Base-by-base conservation (phyloP, 2,888 invertebrate genomes). In the Marasmarcha lunaedactyla region DNA sequence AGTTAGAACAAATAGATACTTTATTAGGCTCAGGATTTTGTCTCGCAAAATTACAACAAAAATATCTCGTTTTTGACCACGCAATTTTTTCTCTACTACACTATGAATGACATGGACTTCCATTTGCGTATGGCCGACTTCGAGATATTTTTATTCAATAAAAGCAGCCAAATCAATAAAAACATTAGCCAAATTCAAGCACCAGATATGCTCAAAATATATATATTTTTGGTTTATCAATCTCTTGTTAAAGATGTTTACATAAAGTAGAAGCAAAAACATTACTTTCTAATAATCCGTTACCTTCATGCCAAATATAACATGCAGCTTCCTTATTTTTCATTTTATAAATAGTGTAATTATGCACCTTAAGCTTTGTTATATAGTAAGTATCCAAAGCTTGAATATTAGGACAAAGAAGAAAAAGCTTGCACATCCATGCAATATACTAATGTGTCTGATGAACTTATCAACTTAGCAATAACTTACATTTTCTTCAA, bases 61-160 rank as follows among this genome's bases (percentile, higher is more conserved):
- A 20, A 20, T 20, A 20, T 20, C 20, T 20, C 20, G 20, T 20
- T 20, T 20, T 20, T 7, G 20, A 20, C 20, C 20, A 20, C 20
- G 20, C 20, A 38, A 36, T 40, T 38, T 38, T 38, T 43, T 41
- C 39, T 43, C 38, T 30, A 40, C 38, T 38, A 33, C 40, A 40
- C 36, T 43, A 38, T 38, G 39, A 33, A 41, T 38, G 15, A 38
- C 40, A 34, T 41, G 36, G 26, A 35, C 38, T 39, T 44, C 43
- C 39, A 41, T 41, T 33, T 41, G 43, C 34, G 43, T 43, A 39
- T 43, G 43, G 36, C 37, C 39, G 33, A 39, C 39, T 38, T 44
- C 43, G 27, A 44, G 43, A 41, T 41, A 44, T 41, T 41, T 44
- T 43, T 41, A 38, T 38, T 38, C 38, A 38, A 41, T 41, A 15